A percentile compares a stretch with the other conserved stretches of the same genome.
Conservation (phyloP, 2,797 vertebrate species). For the Pipistrellus pygmaeus region DNA sequence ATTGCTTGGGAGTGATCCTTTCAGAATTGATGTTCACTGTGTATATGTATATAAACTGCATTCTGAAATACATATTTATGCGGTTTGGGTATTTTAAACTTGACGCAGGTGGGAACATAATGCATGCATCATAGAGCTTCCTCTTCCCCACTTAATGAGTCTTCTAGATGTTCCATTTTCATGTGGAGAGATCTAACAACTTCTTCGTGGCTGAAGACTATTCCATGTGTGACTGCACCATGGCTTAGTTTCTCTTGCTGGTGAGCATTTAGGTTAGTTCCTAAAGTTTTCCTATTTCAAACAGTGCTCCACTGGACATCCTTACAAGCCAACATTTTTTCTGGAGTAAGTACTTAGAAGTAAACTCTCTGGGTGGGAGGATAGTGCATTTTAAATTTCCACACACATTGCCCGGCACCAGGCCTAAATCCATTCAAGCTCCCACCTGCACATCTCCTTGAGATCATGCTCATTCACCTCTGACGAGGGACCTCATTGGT, state of each 20-base stretch:
- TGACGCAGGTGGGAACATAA: not conserved
- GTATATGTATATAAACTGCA: not conserved
- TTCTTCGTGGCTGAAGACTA: not conserved
- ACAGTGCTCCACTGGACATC: not conserved
- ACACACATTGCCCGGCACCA: not conserved
- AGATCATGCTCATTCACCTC: not conserved
- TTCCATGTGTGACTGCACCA: not conserved
- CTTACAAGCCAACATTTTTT: not conserved
- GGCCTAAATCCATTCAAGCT: not conserved
- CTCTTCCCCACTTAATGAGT: not conserved
- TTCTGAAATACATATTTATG: not conserved
- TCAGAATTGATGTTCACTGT: not conserved
- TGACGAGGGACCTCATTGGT: not conserved
- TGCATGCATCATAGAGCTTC: not conserved
- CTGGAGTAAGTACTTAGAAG: not conserved
- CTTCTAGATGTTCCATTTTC: not conserved
- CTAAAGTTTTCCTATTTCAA: not conserved
- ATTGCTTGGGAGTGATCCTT: not conserved
- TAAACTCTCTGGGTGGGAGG: not conserved
- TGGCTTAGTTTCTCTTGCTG: slow-evolving; percentile 16
- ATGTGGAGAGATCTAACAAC: not conserved
- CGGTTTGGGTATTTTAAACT: not conserved
- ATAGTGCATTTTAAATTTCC: not conserved
- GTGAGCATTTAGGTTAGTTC: slow-evolving; percentile 1
- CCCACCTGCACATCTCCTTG: not conserved